A percentile compares a stretch with the other conserved stretches of the same genome.
phyloP scores from a whole-genome alignment of 2,888 invertebrate genomes.

The Euzetes globulus region DNA sequence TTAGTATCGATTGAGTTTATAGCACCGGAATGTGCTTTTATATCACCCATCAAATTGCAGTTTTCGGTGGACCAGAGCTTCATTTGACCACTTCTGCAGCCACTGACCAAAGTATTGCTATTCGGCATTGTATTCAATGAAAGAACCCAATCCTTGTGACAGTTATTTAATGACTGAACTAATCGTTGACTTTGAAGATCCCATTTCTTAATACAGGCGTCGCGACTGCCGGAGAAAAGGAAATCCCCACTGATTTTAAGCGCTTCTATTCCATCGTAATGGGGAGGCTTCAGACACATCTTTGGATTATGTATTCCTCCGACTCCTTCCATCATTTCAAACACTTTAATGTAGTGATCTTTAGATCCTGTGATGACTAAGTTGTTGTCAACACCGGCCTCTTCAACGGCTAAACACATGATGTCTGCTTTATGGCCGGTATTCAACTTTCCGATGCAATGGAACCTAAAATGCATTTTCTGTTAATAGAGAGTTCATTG shows the following conservation, averaged over 20 bases:
- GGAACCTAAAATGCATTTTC: conserved; percentile 51
- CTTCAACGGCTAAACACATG: conserved; percentile 66
- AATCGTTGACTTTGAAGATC: conserved; percentile 53
- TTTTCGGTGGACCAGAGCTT: conserved; percentile 67
- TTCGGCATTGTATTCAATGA: conserved; percentile 58
- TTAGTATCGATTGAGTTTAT: conserved; percentile 63
- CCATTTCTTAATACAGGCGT: conserved; percentile 80
- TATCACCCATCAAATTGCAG: conserved; percentile 59
- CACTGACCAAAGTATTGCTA: conserved; percentile 59
- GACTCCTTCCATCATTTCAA: conserved; percentile 50
- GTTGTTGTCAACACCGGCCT: conserved; percentile 54
- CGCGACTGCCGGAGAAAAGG: conserved; percentile 74
- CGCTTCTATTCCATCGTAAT: conserved; percentile 81
- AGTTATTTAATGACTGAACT: conserved; percentile 63
- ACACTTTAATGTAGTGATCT: conserved; percentile 71
- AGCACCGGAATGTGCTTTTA: conserved; percentile 60
- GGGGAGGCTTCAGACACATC: conserved; percentile 68
- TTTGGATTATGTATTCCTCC: conserved; percentile 55
- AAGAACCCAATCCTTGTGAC: conserved; percentile 80
- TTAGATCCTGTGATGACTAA: conserved; percentile 71
- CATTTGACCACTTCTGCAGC: conserved; percentile 67
- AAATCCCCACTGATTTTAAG: conserved; percentile 59
- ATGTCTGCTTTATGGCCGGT: conserved; percentile 74
- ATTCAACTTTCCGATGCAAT: conserved; percentile 63
- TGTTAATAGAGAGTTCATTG: conserved; percentile 28